Evolutionary conservation across 2,888 invertebrate genomes (phyloP), one percentile per base, ranked within the genome.

Genomic region (Pelosia muscerda): DNA sequence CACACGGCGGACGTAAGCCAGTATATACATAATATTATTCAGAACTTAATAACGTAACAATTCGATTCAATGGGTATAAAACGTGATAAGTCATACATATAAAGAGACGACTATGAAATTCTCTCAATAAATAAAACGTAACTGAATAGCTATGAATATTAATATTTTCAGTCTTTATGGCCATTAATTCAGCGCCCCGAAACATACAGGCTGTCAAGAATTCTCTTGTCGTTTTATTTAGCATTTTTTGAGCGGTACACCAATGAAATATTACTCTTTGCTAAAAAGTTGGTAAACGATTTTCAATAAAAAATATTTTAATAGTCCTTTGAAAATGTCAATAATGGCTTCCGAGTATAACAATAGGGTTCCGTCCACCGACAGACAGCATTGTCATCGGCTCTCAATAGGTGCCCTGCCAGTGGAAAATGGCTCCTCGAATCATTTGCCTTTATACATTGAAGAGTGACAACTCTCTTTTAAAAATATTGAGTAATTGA

Each of bases 281-380:
- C 77, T 76, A 79, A 84, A 88, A 89, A 86, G 76, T 83, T 79
- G 77, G 83, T 85, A 87, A 90, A 89, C 88, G 88, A 83, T 90
- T 88, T 89, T 90, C 89, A 89, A 89, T 89, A 90, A 87, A 88
- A 87, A 87, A 88, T 87, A 89, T 88, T 91, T 90, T 92, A 92
- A 92, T 90, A 89, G 91, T 87, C 89, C 88, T 91, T 93, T 92
- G 90, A 92, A 92, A 91, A 92, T 86, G 90, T 92, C 92, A 92
- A 92, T 93, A 93, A 92, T 92, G 92, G 92, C 90, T 92, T 92
- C 92, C 93, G 90, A 87, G 86, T 84, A 88, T 89, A 89, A 93
- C 93, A 94, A 93, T 91, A 82, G 90, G 85, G 86, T 89, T 91
- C 90, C 91, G 92, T 91, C 90, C 87, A 90, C 85, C 86, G 92